Evolutionary conservation across 2,797 vertebrate genomes (phyloP).

Genomic region (Salarias fasciatus): DNA sequence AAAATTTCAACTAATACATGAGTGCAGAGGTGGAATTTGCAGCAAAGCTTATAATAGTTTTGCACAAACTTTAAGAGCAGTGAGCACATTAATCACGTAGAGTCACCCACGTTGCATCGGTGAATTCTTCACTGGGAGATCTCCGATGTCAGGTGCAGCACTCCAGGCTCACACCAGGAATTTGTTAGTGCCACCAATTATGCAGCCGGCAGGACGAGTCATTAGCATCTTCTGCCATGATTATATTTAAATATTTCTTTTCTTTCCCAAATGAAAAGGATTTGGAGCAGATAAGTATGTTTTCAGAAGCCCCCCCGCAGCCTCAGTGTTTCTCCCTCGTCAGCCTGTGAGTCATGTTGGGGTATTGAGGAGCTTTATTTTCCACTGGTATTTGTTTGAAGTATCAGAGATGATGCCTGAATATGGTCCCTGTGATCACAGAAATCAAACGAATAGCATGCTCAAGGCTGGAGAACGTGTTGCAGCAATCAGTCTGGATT

Average conservation of each 20-base stretch:
- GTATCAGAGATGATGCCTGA: slow-evolving; percentile 6
- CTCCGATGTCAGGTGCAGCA: slow-evolving; percentile 18
- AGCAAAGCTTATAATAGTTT: slow-evolving; percentile 17
- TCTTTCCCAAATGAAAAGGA: slow-evolving; percentile 4
- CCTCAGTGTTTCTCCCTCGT: not conserved
- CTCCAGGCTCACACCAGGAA: slow-evolving; percentile 8
- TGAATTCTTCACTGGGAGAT: slow-evolving; percentile 34
- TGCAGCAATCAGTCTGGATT: slow-evolving; percentile 15
- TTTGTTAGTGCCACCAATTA: slow-evolving; percentile 29
- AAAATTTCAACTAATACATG: no score
- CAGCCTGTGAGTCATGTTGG: slow-evolving; percentile 11
- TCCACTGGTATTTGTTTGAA: no score
- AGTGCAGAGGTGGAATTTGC: not conserved
- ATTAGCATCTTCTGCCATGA: slow-evolving; percentile 29
- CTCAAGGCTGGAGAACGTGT: slow-evolving; percentile 12
- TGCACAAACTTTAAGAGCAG: slow-evolving; percentile 18
- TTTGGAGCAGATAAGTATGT: not conserved
- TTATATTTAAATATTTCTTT: slow-evolving; percentile 9
- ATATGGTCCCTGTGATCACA: slow-evolving; percentile 27
- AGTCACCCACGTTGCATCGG: slow-evolving; percentile 9
- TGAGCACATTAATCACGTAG: slow-evolving; percentile 29
- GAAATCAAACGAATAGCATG: slow-evolving; percentile 24
- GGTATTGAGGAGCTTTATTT: no score
- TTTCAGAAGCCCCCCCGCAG: not conserved
- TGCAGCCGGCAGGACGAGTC: slow-evolving; percentile 17